Evolutionary conservation across 2,113 vertebrate species (phyloP).

Genomic region (Panthera leo): DNA sequence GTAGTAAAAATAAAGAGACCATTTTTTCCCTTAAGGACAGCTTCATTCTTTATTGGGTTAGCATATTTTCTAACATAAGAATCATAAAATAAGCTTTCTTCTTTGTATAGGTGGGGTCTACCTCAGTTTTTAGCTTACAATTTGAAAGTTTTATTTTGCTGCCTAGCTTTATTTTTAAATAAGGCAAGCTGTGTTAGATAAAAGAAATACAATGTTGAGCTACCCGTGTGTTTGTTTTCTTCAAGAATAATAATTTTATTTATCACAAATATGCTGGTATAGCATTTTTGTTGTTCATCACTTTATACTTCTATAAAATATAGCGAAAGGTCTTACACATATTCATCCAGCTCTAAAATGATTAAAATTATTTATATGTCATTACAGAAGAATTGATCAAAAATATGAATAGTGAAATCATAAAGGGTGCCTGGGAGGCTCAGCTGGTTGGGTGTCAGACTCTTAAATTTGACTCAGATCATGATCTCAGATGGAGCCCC

Average conservation of each 20-base stretch:
- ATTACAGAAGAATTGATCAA: not conserved
- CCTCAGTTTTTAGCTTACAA: not conserved
- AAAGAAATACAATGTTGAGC: not conserved
- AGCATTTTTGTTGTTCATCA: not conserved
- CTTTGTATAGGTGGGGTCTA: not conserved
- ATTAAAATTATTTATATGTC: not conserved
- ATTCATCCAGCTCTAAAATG: not conserved
- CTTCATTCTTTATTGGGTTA: not conserved
- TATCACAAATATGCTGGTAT: not conserved
- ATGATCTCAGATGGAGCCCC: too few species aligned
- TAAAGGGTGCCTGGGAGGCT: too few species aligned
- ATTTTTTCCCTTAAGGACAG: not conserved
- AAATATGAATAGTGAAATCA: not conserved
- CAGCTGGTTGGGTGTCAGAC: too few species aligned
- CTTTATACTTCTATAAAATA: not conserved
- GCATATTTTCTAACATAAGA: not conserved
- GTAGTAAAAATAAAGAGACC: not conserved
- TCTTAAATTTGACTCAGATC: too few species aligned
- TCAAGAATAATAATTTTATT: not conserved
- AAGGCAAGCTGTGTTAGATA: not conserved
- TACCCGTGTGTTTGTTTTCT: not conserved
- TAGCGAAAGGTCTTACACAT: not conserved
- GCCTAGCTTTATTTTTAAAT: not conserved
- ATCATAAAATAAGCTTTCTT: not conserved
- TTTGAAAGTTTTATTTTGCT: not conserved